These are phyloP conservation scores for Pyrgus malvae DNA, from an alignment of 2,888 invertebrate genomes.

Conservation along the genomic window DNA sequence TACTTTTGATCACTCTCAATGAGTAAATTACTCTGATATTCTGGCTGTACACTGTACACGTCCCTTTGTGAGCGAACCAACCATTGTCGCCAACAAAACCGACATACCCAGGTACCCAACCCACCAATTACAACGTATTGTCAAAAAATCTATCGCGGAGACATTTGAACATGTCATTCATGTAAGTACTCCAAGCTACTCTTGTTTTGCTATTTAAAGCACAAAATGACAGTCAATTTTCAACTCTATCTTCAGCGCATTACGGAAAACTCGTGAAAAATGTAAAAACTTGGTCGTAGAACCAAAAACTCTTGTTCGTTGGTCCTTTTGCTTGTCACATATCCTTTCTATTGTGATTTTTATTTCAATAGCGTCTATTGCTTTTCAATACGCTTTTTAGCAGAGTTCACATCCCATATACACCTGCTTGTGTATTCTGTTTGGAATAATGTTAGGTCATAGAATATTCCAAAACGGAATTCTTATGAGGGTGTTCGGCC, in stretches of 20 bases:
- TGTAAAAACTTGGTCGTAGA: slow-evolving; percentile 41
- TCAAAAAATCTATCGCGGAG: slow-evolving; percentile 71
- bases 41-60: slow-evolving; percentile 44
- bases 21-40: slow-evolving; percentile 70
- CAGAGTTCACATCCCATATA: slow-evolving; percentile 48
- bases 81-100: slow-evolving; percentile 61
- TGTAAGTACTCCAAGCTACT: slow-evolving; percentile 34
- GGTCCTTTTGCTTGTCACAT: slow-evolving; percentile 78
- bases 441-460: slow-evolving; percentile 32
- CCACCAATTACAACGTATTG: slow-evolving; percentile 79
- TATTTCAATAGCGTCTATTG: slow-evolving; percentile 65
- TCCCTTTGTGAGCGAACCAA: slow-evolving; percentile 54
- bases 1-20: slow-evolving; percentile 41
- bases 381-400: slow-evolving; percentile 54
- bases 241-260: slow-evolving; percentile 35
- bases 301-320: slow-evolving; percentile 68
- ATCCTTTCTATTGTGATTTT: slow-evolving; percentile 75
- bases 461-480: slow-evolving; percentile 3
- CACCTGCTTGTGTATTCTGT: slow-evolving; percentile 63
- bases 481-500: neutral
- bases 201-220: slow-evolving; percentile 28
- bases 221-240: slow-evolving; percentile 34
- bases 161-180: slow-evolving; percentile 79
- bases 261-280: slow-evolving; percentile 26
- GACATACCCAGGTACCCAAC: slow-evolving; percentile 77